A percentile compares a stretch with the other conserved stretches of the same genome.
These are phyloP conservation scores for Rhizoglyphus robini DNA, from an alignment of 1,140 invertebrate species.

Conservation along the genomic window DNA sequence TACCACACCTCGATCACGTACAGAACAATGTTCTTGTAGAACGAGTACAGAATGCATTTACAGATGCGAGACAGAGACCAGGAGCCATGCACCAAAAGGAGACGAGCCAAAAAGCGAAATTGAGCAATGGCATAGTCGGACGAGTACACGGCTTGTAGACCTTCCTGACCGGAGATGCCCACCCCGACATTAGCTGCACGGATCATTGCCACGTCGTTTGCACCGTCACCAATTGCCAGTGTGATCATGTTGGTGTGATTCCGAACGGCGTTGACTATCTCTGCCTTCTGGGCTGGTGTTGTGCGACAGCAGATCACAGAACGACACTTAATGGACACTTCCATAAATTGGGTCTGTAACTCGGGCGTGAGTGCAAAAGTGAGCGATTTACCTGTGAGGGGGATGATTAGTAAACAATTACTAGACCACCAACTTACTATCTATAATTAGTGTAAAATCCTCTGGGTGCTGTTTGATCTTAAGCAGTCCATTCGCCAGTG, in stretches of 20 bases:
- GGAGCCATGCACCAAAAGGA: constrained; percentile 92
- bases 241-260: constrained; percentile 65
- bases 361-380: constrained; percentile 86
- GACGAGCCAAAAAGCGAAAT: constrained; percentile 73
- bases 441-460: constrained; percentile 22
- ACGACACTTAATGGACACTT: constrained; percentile 78
- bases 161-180: constrained; percentile 93
- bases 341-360: constrained; percentile 78
- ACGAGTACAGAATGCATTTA: constrained; percentile 96
- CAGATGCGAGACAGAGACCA: constrained; percentile 96
- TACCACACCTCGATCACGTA: constrained; percentile 99
- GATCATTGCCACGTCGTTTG: constrained; percentile 99
- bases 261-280: constrained; percentile 91
- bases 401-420: constrained; percentile 1
- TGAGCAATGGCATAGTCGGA: constrained; percentile 95
- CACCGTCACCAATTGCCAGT: constrained; percentile 94
- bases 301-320: constrained; percentile 97
- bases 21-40: constrained; percentile 98
- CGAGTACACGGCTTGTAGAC: constrained; percentile 86
- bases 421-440: constrained; percentile 20
- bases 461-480: neutral
- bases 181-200: constrained; percentile 68
- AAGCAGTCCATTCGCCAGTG: neutral
- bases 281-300: constrained; percentile 90
- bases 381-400: constrained; percentile 64